Conservation (phyloP, 2,797 vertebrate species). For the Rhinophrynus dorsalis region DNA sequence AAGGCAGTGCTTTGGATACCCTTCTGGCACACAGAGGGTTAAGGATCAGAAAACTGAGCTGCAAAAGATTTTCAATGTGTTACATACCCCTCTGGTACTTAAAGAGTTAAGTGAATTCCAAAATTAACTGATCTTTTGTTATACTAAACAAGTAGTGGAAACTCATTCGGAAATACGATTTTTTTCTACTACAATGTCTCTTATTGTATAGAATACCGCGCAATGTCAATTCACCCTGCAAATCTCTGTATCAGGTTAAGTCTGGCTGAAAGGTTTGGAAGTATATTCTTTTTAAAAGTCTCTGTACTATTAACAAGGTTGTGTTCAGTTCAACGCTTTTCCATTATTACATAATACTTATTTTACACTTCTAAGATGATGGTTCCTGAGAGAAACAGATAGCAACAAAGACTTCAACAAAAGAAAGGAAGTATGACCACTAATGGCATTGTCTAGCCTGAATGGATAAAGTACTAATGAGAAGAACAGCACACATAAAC, state of each 20-base stretch:
- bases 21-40: too few relatives aligned
- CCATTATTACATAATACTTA: background rate
- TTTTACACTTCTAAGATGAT: background rate
- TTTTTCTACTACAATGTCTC: too few relatives aligned
- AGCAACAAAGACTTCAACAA: background rate
- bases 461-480: background rate
- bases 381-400: background rate
- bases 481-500: conserved; percentile 4
- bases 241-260: background rate
- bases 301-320: background rate
- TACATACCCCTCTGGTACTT: too few relatives aligned
- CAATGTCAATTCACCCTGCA: background rate
- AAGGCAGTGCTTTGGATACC: too few relatives aligned
- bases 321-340: background rate
- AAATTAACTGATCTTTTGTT: too few relatives aligned
- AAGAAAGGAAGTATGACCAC: background rate
- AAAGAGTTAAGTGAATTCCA: too few relatives aligned
- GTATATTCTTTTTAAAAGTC: background rate
- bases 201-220: background rate
- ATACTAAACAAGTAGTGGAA: too few relatives aligned
- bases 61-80: too few relatives aligned
- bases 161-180: too few relatives aligned
- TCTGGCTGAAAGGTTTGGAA: too few relatives aligned
- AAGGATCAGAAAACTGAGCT: too few relatives aligned
- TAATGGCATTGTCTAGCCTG: background rate